Percentiles rank a stretch among this genome's conserved stretches.
Conservation (phyloP, 2,797 vertebrate species). For the Danio tinwini region DNA sequence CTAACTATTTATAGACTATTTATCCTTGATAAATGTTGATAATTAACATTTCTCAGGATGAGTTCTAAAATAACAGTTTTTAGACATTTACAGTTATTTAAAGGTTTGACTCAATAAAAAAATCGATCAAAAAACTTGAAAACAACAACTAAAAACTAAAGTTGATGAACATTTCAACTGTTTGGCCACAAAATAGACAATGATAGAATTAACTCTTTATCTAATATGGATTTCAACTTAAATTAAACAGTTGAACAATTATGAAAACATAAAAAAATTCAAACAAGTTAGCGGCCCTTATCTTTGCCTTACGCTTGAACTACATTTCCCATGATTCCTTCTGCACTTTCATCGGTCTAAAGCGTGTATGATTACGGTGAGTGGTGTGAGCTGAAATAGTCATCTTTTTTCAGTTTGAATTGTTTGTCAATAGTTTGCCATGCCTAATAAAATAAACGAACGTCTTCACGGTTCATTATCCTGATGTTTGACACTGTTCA, state of each 20-base stretch:
- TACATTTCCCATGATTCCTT: slow-evolving; percentile 53
- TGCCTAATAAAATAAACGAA: not conserved
- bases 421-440: not conserved
- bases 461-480: not conserved
- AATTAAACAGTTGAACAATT: not conserved
- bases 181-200: too few species aligned
- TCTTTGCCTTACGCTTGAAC: not conserved
- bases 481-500: not conserved
- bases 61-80: too few species aligned
- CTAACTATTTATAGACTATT: too few species aligned
- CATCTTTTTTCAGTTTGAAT: not conserved
- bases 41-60: too few species aligned
- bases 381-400: not conserved
- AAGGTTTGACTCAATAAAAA: too few species aligned
- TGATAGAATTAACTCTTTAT: too few species aligned
- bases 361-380: slow-evolving; percentile 16
- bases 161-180: too few species aligned
- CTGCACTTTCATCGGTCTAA: slow-evolving; percentile 11
- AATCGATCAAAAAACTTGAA: too few species aligned
- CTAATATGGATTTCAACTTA: not conserved
- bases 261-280: not conserved
- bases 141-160: too few species aligned
- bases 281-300: not conserved
- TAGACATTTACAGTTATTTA: too few species aligned
- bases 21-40: too few species aligned